Base-by-base conservation (phyloP, 2,888 invertebrate genomes). In the Cephus runcator region DNA sequence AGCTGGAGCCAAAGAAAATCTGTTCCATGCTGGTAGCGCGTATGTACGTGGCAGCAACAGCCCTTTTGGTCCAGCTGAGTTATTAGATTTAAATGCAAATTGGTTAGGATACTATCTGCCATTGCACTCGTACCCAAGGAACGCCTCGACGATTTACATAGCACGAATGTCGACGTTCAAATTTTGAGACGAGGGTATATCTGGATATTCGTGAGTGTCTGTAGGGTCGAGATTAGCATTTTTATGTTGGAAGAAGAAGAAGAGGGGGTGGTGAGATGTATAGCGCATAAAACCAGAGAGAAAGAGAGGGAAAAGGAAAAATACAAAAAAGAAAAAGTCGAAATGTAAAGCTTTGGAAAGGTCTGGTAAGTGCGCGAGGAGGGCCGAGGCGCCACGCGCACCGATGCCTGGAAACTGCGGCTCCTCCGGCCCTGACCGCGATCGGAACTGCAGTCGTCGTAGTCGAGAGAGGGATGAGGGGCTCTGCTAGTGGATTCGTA, bases 41-140 rank as follows among this genome's bases (percentile, higher is more conserved):
- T 56, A 56, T 23, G 56, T 2, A 56, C 56, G 56, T 23, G 56
- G 23, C 56, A 56, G 56, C 56, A 56, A 56, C 56, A 56, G 23
- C 23, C 23, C 4, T 56, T 23, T 23, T 56, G 56, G 56, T 23
- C 56, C 56, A 56, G 56, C 56, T 23, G 56, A 56, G 79, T 81
- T 83, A 83, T 83, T 80, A 79, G 81, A 83, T 84, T 84, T 83
- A 84, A 83, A 84, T 83, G 84, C 81, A 83, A 84, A 84, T 84
- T 83, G 81, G 81, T 56, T 56, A 56, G 23, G 23, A 56, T 56
- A 56, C 23, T 56, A 75, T 76, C 33, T 75, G 31, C 15, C 73
- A 30, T 56, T 56, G 56, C 56, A 56, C 40, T 23, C 23, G 40
- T 74, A 15, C 69, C 35, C 40, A 31, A 31, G 23, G 31, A 74